These are phyloP conservation scores for Amblyopsis rosae DNA, from an alignment of 2,113 vertebrate species.

Conservation along the genomic window DNA sequence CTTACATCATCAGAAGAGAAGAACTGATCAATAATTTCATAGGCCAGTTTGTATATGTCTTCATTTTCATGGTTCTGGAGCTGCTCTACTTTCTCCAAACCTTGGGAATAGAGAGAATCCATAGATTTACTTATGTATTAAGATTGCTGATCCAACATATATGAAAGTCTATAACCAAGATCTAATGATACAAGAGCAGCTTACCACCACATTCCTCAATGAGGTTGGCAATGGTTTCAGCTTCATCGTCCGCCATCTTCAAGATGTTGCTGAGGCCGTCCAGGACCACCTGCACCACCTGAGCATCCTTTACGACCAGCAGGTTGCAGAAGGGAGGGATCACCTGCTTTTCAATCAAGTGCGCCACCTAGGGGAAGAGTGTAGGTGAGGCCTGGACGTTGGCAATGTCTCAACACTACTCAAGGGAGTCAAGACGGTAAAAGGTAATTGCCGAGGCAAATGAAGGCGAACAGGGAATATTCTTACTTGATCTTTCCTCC, in stretches of 20 bases:
- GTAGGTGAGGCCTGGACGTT: neutral
- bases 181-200: neutral
- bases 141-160: too few species aligned
- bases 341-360: conserved; percentile 96
- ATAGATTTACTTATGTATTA: neutral
- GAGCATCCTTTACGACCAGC: conserved; percentile 96
- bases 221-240: conserved; percentile 96
- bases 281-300: conserved; percentile 97
- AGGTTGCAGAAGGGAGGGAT: conserved; percentile 98
- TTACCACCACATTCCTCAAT: conserved; percentile 98
- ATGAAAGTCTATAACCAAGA: too few species aligned
- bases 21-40: conserved; percentile 99
- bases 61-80: conserved; percentile 99
- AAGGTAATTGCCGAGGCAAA: neutral
- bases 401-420: neutral
- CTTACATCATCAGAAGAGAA: conserved; percentile 99
- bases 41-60: conserved; percentile 99
- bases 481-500: conserved; percentile 94
- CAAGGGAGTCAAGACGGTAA: neutral
- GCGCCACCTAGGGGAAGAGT: conserved; percentile 83
- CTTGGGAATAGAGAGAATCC: conserved; percentile 60
- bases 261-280: conserved; percentile 99
- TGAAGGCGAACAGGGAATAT: neutral
- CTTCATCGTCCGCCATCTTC: conserved; percentile 99
- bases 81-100: conserved; percentile 97